phyloP scores from a whole-genome alignment of 2,888 invertebrate genomes.

The Rhorus exstirpatorius region DNA sequence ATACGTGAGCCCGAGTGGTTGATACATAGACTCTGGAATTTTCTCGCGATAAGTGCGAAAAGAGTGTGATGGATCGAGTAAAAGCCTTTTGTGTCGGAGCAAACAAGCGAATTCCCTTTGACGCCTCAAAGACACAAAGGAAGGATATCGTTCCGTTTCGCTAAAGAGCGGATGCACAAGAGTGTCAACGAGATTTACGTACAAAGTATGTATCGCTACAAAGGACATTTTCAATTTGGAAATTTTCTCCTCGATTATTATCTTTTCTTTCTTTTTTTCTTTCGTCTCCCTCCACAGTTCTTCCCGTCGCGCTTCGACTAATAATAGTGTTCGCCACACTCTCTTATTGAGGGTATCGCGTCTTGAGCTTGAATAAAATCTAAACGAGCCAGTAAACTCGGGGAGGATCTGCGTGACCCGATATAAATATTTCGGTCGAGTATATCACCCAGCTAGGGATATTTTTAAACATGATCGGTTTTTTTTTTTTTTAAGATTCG shows the following conservation, averaged over 20 bases:
- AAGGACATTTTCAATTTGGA: slow-evolving; percentile 27
- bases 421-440: slow-evolving; percentile 26
- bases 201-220: slow-evolving; percentile 13
- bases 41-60: slow-evolving; percentile 23
- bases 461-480: not conserved
- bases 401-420: slow-evolving; percentile 1
- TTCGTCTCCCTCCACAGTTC: not conserved
- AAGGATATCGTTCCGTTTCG: not conserved
- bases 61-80: slow-evolving; percentile 1
- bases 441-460: not conserved
- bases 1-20: too few species aligned
- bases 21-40: too few species aligned
- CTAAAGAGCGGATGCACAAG: slow-evolving; percentile 1
- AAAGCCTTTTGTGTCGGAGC: too few species aligned
- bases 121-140: slow-evolving; percentile 34
- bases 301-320: slow-evolving; percentile 11
- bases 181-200: slow-evolving; percentile 40
- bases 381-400: not conserved
- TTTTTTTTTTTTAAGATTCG: too few species aligned
- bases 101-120: slow-evolving; percentile 34
- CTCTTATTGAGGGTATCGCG: not conserved
- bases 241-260: slow-evolving; percentile 9
- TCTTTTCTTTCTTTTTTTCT: too few species aligned
- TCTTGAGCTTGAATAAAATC: slow-evolving; percentile 28
- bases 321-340: slow-evolving; percentile 31